phyloP scores from a whole-genome alignment of 2,888 invertebrate genomes.

The Caenorhabditis sulstoni region DNA sequence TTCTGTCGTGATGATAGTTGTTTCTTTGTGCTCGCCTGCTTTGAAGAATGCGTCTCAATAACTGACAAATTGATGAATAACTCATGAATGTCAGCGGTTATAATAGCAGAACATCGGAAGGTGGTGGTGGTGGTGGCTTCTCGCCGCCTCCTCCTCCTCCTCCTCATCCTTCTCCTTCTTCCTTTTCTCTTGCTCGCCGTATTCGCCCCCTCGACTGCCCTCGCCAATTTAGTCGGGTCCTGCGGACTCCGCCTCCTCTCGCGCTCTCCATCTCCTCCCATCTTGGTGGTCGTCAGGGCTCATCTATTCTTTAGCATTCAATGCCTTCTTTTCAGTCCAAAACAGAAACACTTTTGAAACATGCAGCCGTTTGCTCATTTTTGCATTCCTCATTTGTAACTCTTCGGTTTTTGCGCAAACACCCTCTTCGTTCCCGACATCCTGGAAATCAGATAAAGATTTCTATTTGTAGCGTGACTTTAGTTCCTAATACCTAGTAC shows the following conservation, averaged over 20 bases:
- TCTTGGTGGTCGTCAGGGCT: constrained; percentile 48
- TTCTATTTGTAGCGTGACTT: constrained; percentile 20
- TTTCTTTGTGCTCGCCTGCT: constrained; percentile 3
- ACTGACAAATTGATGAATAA: constrained; percentile 60
- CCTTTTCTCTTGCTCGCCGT: too few relatives aligned
- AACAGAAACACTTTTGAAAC: constrained; percentile 45
- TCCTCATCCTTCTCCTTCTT: not conserved
- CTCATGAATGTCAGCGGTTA: constrained; percentile 59
- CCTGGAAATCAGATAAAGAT: constrained; percentile 24
- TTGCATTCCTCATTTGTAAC: constrained; percentile 6
- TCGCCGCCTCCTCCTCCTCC: too few relatives aligned
- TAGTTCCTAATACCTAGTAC: constrained; percentile 41
- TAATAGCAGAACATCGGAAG: constrained; percentile 59
- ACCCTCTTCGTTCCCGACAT: constrained; percentile 12
- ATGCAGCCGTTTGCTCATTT: constrained; percentile 31
- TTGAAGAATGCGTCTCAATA: constrained; percentile 26
- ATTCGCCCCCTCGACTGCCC: constrained; percentile 34
- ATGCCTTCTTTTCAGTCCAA: constrained; percentile 38
- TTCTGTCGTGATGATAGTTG: constrained; percentile 25
- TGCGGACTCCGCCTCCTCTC: constrained; percentile 40
- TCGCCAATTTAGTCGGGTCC: constrained; percentile 52
- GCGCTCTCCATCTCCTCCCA: constrained; percentile 49
- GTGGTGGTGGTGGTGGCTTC: constrained; percentile 10
- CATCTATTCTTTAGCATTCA: constrained; percentile 60
- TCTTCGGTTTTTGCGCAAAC: not conserved